A percentile compares a stretch with the other conserved stretches of the same genome.
Conservation (phyloP, 2,888 invertebrate species). For the Brachyptera risi region DNA sequence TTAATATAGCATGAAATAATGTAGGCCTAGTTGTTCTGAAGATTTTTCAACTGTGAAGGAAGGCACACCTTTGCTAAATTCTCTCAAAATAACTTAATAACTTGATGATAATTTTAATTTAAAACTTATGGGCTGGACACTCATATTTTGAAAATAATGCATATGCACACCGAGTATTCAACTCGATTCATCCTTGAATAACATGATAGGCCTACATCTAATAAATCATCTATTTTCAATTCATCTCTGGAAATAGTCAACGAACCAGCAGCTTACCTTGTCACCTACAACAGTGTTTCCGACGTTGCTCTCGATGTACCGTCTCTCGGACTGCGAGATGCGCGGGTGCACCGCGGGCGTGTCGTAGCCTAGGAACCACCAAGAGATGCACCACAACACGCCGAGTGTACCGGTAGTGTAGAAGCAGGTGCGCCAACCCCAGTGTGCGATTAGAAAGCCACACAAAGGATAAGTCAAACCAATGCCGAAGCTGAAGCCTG, state of each 20-base stretch:
- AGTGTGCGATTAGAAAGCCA: slow-evolving; percentile 63
- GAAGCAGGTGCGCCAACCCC: slow-evolving; percentile 65
- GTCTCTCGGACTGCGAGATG: slow-evolving; percentile 59
- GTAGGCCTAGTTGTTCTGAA: too few species aligned
- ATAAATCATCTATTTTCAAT: too few species aligned
- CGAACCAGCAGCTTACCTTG: slow-evolving; percentile 42
- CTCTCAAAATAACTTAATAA: too few species aligned
- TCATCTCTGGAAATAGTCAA: too few species aligned
- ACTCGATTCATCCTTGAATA: not conserved
- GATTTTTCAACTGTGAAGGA: too few species aligned
- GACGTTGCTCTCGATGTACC: slow-evolving; percentile 62
- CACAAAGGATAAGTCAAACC: slow-evolving; percentile 66
- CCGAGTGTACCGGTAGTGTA: slow-evolving; percentile 65
- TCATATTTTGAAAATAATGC: too few species aligned
- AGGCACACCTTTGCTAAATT: too few species aligned
- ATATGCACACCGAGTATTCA: not conserved
- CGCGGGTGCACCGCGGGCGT: slow-evolving; percentile 64
- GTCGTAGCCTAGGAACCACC: slow-evolving; percentile 66
- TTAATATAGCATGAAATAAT: too few species aligned
- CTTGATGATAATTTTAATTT: too few species aligned
- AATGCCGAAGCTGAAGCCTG: slow-evolving; percentile 69
- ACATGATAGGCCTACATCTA: not conserved
- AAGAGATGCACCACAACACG: slow-evolving; percentile 60
- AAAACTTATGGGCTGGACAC: too few species aligned
- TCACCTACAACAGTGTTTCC: slow-evolving; percentile 50